Evolutionary conservation across 2,113 vertebrate genomes (phyloP).

Genomic region (Austrofundulus limnaeus): DNA sequence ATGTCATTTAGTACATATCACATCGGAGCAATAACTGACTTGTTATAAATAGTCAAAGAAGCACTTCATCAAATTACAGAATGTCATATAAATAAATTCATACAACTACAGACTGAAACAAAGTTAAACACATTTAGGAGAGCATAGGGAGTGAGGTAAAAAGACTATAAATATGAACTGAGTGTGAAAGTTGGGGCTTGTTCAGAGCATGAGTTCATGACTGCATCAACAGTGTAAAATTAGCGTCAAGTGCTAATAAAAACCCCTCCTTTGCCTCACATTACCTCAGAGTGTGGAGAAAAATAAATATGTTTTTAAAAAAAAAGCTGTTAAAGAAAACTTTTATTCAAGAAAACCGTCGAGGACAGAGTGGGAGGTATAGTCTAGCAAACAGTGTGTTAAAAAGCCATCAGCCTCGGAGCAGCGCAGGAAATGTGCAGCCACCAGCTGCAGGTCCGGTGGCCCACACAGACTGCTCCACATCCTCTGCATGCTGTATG

Average conservation of each 20-base stretch:
- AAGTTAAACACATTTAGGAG: slow-evolving; percentile 38
- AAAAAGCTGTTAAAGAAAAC: slow-evolving; percentile 38
- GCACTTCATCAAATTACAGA: slow-evolving; percentile 5
- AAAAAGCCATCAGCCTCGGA: slow-evolving; percentile 5
- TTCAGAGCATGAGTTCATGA: slow-evolving; percentile 61
- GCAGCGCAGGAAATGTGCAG: neutral
- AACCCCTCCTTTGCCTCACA: slow-evolving; percentile 38
- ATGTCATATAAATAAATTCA: slow-evolving; percentile 14
- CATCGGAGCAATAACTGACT: neutral
- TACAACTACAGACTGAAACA: slow-evolving; percentile 17
- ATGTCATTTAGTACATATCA: too few relatives aligned
- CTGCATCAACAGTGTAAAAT: slow-evolving; percentile 52
- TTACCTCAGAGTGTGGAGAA: slow-evolving; percentile 58
- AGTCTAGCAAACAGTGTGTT: slow-evolving; percentile 1
- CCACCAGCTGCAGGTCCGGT: slow-evolving; percentile 2
- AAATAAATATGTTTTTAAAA: slow-evolving; percentile 32
- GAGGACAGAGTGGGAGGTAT: neutral
- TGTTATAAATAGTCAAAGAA: slow-evolving; percentile 7
- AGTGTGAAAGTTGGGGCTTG: slow-evolving; percentile 32
- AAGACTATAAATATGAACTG: slow-evolving; percentile 23
- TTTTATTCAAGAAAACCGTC: slow-evolving; percentile 22
- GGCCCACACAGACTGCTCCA: slow-evolving; percentile 52
- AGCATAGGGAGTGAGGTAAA: slow-evolving; percentile 33
- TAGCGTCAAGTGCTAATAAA: slow-evolving; percentile 64
- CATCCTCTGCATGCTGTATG: slow-evolving; percentile 4